Evolutionary conservation across 2,113 vertebrate species (phyloP).

Genomic region (Otocyon megalotis): DNA sequence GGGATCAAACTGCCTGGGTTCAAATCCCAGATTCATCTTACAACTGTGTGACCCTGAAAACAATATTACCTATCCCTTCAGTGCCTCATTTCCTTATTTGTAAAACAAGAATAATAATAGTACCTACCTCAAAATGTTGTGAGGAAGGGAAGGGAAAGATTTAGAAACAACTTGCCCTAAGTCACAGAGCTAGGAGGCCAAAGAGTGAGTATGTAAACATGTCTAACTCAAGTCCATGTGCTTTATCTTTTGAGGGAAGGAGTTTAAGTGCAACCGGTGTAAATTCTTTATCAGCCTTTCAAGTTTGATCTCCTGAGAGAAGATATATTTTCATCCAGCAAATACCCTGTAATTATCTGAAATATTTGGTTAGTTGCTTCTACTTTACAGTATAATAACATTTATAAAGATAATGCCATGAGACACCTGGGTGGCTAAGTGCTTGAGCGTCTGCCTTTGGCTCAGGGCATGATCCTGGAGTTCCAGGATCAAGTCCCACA

Average conservation of each 20-base stretch:
- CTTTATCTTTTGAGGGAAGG: neutral
- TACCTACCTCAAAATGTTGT: neutral
- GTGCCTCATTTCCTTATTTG: neutral
- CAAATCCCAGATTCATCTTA: neutral
- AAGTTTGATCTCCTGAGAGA: neutral
- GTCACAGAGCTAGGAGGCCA: neutral
- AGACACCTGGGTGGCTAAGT: no score
- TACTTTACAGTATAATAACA: neutral
- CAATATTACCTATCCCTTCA: neutral
- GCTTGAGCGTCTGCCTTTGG: no score
- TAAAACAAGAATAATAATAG: neutral
- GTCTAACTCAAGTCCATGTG: neutral
- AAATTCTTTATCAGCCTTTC: neutral
- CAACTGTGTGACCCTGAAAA: neutral
- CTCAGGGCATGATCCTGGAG: no score
- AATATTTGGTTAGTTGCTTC: conserved; percentile 16
- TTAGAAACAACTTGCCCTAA: neutral
- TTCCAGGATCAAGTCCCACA: no score
- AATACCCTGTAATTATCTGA: conserved; percentile 14
- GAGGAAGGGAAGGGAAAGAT: neutral
- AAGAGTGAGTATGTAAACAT: neutral
- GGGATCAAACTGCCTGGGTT: neutral
- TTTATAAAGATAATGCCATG: neutral
- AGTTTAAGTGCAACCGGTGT: neutral
- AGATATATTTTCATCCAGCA: neutral